Evolutionary conservation across 2,113 vertebrate genomes (phyloP).

Genomic region (Fregetta grallaria): DNA sequence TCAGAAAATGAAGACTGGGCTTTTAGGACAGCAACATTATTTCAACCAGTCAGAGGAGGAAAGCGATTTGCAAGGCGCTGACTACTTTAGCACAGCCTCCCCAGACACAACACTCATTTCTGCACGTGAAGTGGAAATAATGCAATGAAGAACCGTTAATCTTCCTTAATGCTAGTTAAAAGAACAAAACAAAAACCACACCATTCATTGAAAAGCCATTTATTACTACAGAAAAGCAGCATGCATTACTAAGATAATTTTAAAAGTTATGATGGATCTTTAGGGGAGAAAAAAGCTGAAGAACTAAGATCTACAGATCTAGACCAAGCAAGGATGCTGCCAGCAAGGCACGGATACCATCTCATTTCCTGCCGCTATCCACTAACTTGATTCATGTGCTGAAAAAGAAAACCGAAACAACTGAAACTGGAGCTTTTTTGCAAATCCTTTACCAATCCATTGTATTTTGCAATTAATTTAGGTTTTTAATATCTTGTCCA

Average conservation of each 20-base stretch:
- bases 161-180: background rate
- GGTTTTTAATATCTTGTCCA: background rate
- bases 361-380: background rate
- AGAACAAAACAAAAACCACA: background rate
- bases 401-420: background rate
- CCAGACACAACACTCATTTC: background rate
- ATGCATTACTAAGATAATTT: background rate
- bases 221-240: background rate
- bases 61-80: background rate
- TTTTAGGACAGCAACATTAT: background rate
- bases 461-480: background rate
- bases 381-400: background rate
- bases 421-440: background rate
- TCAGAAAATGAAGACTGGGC: background rate
- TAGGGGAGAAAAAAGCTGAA: background rate
- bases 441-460: background rate
- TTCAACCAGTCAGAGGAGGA: background rate
- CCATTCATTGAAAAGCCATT: background rate
- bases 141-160: background rate
- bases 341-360: background rate
- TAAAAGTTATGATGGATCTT: background rate
- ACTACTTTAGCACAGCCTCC: background rate
- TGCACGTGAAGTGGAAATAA: background rate
- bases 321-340: background rate
- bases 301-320: background rate